Evolutionary conservation across 2,113 vertebrate genomes (phyloP).

Genomic region (Proteles cristata): DNA sequence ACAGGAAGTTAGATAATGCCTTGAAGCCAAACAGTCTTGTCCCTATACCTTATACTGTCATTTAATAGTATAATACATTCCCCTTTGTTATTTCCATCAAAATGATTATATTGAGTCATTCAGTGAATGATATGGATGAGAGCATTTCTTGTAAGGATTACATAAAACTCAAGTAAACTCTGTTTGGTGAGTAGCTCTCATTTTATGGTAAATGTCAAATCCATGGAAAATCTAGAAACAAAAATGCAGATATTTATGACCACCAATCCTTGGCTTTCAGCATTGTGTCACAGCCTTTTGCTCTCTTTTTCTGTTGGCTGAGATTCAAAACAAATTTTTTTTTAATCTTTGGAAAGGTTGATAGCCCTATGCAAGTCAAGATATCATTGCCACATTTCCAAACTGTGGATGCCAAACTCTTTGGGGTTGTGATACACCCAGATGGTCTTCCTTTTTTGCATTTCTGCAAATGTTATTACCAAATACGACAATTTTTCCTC

Average conservation of each 20-base stretch:
- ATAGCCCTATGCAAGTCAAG: conserved; percentile 61
- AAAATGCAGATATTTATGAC: conserved; percentile 48
- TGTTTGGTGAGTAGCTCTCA: conserved; percentile 31
- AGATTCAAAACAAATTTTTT: neutral
- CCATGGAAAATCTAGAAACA: conserved; percentile 35
- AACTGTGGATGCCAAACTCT: conserved; percentile 66
- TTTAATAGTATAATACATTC: neutral
- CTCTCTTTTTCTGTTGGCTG: conserved; percentile 53
- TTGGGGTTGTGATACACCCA: conserved; percentile 75
- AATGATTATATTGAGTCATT: conserved; percentile 54
- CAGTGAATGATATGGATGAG: conserved; percentile 17
- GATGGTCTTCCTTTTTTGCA: conserved; percentile 71
- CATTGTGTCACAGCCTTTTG: conserved; percentile 49
- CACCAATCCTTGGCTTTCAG: conserved; percentile 5
- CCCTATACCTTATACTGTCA: neutral
- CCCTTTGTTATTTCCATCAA: conserved; percentile 58
- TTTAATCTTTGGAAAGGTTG: conserved; percentile 62
- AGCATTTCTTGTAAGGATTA: conserved; percentile 49
- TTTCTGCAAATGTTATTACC: conserved; percentile 75
- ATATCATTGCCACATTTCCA: conserved; percentile 63
- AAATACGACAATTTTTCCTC: conserved; percentile 78
- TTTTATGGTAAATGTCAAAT: conserved; percentile 56
- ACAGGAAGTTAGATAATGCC: neutral
- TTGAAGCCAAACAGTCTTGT: neutral
- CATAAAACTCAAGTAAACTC: conserved; percentile 35